Conservation (phyloP, 2,113 vertebrate species). For the Lasiurus borealis region DNA sequence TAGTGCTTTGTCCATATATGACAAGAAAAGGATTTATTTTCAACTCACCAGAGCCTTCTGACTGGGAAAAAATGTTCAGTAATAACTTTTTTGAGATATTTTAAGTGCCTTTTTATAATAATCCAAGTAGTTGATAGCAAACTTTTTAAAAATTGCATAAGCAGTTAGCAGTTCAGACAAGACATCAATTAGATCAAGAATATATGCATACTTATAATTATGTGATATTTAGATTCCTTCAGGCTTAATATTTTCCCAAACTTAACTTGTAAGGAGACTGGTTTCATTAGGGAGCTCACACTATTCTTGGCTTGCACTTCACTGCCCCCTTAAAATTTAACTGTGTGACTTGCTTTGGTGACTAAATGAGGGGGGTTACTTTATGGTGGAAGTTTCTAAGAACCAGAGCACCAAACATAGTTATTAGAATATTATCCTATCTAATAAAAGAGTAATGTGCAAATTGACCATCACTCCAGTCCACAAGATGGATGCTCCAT, state of each 20-base stretch:
- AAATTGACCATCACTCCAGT: too few species aligned
- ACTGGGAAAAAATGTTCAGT: background rate
- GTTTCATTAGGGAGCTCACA: background rate
- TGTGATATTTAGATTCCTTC: background rate
- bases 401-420: background rate
- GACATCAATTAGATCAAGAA: background rate
- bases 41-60: background rate
- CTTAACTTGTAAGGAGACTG: background rate
- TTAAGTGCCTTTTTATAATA: background rate
- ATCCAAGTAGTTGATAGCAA: background rate
- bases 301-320: background rate
- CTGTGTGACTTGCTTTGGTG: background rate
- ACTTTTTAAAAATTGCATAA: background rate
- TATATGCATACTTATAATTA: background rate
- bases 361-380: background rate
- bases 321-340: background rate
- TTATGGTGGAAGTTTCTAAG: background rate
- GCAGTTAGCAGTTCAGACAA: background rate
- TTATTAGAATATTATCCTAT: background rate
- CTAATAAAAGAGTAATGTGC: too few species aligned
- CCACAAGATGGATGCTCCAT: too few species aligned
- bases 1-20: background rate
- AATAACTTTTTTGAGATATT: background rate
- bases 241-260: background rate
- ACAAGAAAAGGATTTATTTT: background rate